Conservation (phyloP, 2,888 invertebrate genomes). For the Macrophya alboannulata region DNA sequence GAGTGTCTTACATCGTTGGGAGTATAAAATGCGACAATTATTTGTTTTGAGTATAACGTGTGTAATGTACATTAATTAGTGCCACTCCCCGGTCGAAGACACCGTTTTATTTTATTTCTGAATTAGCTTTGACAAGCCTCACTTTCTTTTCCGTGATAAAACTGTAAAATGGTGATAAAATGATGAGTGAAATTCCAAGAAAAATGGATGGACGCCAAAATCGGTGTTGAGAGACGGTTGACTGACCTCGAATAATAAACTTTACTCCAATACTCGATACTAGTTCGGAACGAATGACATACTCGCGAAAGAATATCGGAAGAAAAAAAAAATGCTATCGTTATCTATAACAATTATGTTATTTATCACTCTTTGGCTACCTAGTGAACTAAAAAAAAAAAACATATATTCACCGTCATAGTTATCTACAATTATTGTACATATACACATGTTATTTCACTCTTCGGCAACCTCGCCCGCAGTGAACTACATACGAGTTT, state of each 20-base stretch:
- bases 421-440: no score
- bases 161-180: not conserved
- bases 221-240: not conserved
- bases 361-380: not conserved
- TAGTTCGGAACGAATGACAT: not conserved
- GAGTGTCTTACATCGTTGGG: not conserved
- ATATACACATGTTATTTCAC: no score
- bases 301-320: not conserved
- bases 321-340: not conserved
- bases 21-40: not conserved
- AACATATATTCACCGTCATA: no score
- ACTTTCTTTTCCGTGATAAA: not conserved
- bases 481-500: not conserved
- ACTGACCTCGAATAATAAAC: slow-evolving; percentile 1
- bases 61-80: no score
- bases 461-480: no score
- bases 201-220: not conserved
- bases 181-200: not conserved
- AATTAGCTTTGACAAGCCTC: not conserved
- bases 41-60: not conserved
- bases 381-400: not conserved
- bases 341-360: not conserved
- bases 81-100: not conserved
- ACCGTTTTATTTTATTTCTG: not conserved
- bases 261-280: not conserved